A percentile compares a stretch with the other conserved stretches of the same genome.
Evolutionary conservation across 1,140 invertebrate genomes (phyloP).

Genomic region (Leptinotarsa defecta): DNA sequence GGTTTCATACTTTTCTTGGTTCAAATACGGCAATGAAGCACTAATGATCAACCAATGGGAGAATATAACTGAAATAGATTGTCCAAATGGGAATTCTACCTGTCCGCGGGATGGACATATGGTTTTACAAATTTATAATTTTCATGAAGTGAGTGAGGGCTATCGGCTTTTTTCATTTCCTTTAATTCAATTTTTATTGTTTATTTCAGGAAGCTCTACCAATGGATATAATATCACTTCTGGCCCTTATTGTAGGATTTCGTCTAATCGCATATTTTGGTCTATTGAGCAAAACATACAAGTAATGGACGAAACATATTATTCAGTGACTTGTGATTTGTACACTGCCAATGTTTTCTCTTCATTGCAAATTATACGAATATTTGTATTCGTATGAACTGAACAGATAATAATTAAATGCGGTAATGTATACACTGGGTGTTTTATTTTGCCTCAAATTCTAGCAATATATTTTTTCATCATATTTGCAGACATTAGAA

Average conservation of each 20-base stretch:
- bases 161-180: background rate
- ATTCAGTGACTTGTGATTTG: too few relatives aligned
- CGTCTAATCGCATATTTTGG: constrained; percentile 77
- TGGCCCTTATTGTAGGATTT: constrained; percentile 75
- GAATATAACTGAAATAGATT: constrained; percentile 71
- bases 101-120: constrained; percentile 77
- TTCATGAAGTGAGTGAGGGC: constrained; percentile 65
- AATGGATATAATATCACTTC: constrained; percentile 72
- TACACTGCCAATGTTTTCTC: too few relatives aligned
- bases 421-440: too few relatives aligned
- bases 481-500: too few relatives aligned
- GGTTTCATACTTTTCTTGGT: constrained; percentile 94
- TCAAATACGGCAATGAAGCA: constrained; percentile 92
- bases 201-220: constrained; percentile 57
- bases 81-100: constrained; percentile 70
- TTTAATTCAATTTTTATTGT: constrained; percentile 16
- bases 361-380: too few relatives aligned
- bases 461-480: too few relatives aligned
- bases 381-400: too few relatives aligned
- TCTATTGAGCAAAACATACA: constrained; percentile 65
- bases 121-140: constrained; percentile 79
- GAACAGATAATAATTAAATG: too few relatives aligned
- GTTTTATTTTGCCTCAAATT: too few relatives aligned
- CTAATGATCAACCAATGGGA: constrained; percentile 93
- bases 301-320: background rate